phyloP scores from a whole-genome alignment of 2,888 invertebrate genomes.

The Pristionchus maxplancki region DNA sequence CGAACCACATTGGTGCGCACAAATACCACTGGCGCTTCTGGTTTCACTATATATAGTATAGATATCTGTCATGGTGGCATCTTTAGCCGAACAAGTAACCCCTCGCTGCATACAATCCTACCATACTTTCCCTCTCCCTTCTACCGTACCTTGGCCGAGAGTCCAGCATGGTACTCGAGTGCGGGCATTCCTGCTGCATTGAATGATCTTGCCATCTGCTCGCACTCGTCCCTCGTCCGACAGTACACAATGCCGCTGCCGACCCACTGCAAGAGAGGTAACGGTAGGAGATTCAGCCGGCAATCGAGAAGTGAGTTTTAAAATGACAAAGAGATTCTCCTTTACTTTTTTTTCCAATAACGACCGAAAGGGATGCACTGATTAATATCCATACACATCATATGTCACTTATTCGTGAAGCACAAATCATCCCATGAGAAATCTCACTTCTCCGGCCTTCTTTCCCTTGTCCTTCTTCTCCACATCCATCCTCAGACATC shows the following conservation, averaged over 20 bases:
- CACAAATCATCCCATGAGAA: background rate
- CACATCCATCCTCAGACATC: slow-evolving; percentile 32
- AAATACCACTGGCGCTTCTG: too few relatives aligned
- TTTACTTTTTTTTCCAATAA: too few relatives aligned
- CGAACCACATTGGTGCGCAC: too few relatives aligned
- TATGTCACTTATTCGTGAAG: background rate
- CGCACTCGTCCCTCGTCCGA: slow-evolving; percentile 92
- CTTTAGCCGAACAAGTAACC: too few relatives aligned
- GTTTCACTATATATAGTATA: too few relatives aligned
- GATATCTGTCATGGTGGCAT: too few relatives aligned
- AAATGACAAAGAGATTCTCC: too few relatives aligned
- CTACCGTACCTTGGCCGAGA: slow-evolving; percentile 64
- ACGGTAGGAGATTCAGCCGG: background rate
- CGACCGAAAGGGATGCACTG: background rate
- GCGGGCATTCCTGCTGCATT: slow-evolving; percentile 80
- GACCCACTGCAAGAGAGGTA: slow-evolving; percentile 52
- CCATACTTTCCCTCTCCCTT: too few relatives aligned
- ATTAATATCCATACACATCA: background rate
- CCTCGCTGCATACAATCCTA: background rate
- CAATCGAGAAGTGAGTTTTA: too few relatives aligned
- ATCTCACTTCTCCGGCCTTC: background rate
- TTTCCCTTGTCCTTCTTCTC: slow-evolving; percentile 40
- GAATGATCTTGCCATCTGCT: slow-evolving; percentile 87
- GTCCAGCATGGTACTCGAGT: slow-evolving; percentile 73
- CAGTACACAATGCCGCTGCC: slow-evolving; percentile 89